Conservation (phyloP, 2,797 vertebrate species). For the Hozukius guyotensis region DNA sequence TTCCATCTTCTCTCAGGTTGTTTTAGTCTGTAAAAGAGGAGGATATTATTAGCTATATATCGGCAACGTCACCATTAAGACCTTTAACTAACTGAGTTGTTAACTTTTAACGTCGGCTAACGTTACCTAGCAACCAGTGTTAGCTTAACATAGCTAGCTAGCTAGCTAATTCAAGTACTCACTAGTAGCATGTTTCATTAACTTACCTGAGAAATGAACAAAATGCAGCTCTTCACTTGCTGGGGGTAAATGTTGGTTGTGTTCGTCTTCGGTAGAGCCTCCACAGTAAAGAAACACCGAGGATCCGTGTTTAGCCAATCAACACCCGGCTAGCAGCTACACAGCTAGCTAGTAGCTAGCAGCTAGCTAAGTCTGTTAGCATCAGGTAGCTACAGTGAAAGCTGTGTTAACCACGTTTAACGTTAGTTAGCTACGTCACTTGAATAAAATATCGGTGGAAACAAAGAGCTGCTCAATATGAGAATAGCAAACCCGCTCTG, state of each 20-base stretch:
- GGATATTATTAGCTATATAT: not conserved
- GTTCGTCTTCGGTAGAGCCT: not conserved
- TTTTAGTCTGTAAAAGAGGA: not conserved
- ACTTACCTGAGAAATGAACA: not conserved
- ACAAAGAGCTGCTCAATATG: not conserved
- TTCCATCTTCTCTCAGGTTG: conserved; percentile 84
- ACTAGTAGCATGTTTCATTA: not conserved
- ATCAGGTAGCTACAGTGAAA: not conserved
- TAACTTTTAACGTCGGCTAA: not conserved
- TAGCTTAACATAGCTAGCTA: not conserved
- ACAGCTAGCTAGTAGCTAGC: not conserved
- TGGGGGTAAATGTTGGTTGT: not conserved
- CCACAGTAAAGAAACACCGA: conserved; percentile 11
- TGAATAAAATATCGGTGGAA: not conserved
- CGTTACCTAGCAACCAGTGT: not conserved
- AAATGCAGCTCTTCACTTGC: not conserved
- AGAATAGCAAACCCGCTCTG: accelerated
- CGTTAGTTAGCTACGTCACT: not conserved
- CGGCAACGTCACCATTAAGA: not conserved
- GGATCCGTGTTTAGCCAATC: not conserved
- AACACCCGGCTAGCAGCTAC: not conserved
- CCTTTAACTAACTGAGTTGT: not conserved
- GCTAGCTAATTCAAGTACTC: not conserved
- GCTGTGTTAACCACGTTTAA: not conserved
- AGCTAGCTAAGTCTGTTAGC: not conserved